These are phyloP conservation scores for Rhinopomastus cyanomelas DNA, from an alignment of 2,113 vertebrate species.

Conservation along the genomic window DNA sequence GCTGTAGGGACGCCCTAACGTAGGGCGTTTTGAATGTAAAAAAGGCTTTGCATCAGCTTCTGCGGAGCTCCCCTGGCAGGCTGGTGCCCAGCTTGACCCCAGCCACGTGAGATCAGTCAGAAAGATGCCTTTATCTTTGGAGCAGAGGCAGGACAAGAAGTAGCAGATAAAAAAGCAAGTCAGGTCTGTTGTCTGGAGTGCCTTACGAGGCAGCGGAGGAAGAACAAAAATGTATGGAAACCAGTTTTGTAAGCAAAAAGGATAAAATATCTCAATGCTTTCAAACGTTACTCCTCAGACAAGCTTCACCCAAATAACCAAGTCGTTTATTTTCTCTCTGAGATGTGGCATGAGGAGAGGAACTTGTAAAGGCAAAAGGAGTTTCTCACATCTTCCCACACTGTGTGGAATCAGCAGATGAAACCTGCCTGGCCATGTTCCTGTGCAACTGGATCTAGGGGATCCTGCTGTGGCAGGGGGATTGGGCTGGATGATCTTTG, in stretches of 20 bases:
- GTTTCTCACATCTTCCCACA: background rate
- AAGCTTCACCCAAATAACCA: background rate
- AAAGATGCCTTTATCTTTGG: conserved; percentile 4
- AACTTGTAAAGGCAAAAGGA: background rate
- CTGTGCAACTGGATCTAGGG: too few relatives aligned
- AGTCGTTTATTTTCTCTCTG: background rate
- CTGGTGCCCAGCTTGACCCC: background rate
- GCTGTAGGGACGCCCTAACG: background rate
- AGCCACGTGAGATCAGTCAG: background rate
- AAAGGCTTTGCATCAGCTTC: background rate
- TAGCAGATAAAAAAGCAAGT: background rate
- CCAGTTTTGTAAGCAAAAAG: background rate
- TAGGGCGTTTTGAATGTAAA: background rate
- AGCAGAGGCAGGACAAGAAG: background rate
- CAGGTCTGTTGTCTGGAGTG: conserved; percentile 28
- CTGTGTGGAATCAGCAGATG: background rate
- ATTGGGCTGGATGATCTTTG: too few relatives aligned
- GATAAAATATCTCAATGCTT: background rate
- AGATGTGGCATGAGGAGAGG: background rate
- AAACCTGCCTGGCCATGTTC: too few relatives aligned
- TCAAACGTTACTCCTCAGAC: background rate
- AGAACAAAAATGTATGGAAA: conserved; percentile 12
- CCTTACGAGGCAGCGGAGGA: conserved; percentile 15
- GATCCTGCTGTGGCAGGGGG: too few relatives aligned
- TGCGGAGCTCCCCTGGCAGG: background rate